Evolutionary conservation across 2,888 invertebrate species (phyloP), one percentile per base, ranked within the genome.

Genomic region (Agrochola litura): DNA sequence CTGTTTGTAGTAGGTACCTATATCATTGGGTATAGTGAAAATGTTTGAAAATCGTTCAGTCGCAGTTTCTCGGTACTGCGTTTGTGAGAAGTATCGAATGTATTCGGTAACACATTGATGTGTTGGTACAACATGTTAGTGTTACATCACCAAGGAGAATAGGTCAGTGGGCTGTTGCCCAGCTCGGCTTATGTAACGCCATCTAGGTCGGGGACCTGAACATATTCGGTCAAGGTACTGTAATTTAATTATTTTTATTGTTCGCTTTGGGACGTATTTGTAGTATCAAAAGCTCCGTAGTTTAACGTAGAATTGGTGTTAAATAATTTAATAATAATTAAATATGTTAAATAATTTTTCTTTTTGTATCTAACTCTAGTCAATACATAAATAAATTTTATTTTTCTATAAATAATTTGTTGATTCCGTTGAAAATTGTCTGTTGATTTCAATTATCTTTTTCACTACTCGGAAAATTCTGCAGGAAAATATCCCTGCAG

Each of bases 111-210:
- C 69, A 74, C 52, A 64, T 73, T 82, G 71, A 82, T 65, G 66
- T 74, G 58, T 87, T 81, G 78, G 86, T 89, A 87, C 84, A 88
- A 91, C 89, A 90, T 90, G 85, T 88, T 52, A 77, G 76, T 81
- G 88, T 92, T 93, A 92, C 89, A 91, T 92, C 92, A 93, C 84
- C 84, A 83, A 89, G 90, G 84, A 88, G 89, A 92, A 89, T 91
- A 88, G 94, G 92, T 92, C 91, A 91, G 83, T 89, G 86, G 90
- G 89, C 77, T 87, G 85, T 89, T 88, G 88, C 88, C 89, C 88
- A 82, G 82, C 79, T 86, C 81, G 82, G 86, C 90, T 92, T 92
- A 92, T 91, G 89, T 92, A 92, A 92, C 86, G 84, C 82, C 83
- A 91, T 89, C 79, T 91, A 86, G 90, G 88, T 85, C 89, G 81